Conservation (phyloP, 2,113 vertebrate species). For the Indri indri region DNA sequence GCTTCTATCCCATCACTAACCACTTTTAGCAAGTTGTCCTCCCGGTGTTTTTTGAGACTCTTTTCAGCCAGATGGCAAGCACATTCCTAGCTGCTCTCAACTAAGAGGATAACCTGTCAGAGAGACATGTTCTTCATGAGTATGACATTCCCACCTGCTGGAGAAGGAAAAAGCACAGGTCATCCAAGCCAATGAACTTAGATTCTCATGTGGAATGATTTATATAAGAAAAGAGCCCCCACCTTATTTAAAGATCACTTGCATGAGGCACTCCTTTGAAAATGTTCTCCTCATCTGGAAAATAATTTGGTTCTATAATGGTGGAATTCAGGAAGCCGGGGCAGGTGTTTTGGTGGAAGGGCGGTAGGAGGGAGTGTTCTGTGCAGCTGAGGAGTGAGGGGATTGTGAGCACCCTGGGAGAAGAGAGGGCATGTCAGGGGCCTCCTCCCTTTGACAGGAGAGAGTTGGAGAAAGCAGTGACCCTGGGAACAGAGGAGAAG, state of each 20-base stretch:
- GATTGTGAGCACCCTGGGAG: background rate
- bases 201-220: slow-evolving; percentile 62
- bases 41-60: background rate
- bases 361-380: background rate
- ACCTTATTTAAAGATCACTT: background rate
- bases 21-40: background rate
- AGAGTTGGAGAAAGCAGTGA: background rate
- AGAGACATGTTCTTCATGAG: slow-evolving; percentile 8
- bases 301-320: background rate
- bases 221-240: background rate
- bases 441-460: background rate
- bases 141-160: slow-evolving; percentile 38
- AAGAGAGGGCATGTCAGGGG: background rate
- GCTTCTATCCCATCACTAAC: background rate
- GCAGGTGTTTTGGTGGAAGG: background rate
- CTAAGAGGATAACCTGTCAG: slow-evolving; percentile 24
- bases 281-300: slow-evolving; percentile 55
- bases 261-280: slow-evolving; percentile 48
- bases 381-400: background rate
- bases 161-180: background rate
- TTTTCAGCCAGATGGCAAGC: slow-evolving; percentile 45
- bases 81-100: slow-evolving; percentile 13
- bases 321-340: background rate
- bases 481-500: background rate
- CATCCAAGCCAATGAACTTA: background rate